Percentiles rank a stretch among this genome's conserved stretches.
phyloP scores from a whole-genome alignment of 2,888 invertebrate genomes.

The Microdon myrmicae region DNA sequence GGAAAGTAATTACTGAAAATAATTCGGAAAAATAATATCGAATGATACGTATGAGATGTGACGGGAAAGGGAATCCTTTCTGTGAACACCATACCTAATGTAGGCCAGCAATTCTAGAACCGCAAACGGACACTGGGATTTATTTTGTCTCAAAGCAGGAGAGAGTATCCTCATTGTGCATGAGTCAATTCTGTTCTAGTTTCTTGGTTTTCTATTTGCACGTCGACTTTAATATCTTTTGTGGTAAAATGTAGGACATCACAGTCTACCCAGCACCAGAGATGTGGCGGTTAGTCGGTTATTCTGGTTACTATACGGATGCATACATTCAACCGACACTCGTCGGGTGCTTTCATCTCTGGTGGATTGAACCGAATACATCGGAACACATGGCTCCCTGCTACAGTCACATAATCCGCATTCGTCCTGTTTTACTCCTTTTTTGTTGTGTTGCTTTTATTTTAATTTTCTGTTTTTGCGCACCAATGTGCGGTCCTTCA shows the following conservation, averaged over 20 bases:
- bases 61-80: too few relatives aligned
- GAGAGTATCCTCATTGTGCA: constrained; percentile 25
- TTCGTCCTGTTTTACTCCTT: constrained; percentile 44
- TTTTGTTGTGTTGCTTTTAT: constrained; percentile 5
- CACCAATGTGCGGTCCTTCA: constrained; percentile 28
- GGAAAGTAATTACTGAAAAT: too few relatives aligned
- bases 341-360: constrained; percentile 37
- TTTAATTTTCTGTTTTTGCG: constrained; percentile 4
- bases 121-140: constrained; percentile 40
- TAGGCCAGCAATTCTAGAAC: constrained; percentile 44
- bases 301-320: constrained; percentile 29
- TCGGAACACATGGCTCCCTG: neutral
- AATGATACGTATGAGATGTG: too few relatives aligned
- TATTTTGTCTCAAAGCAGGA: constrained; percentile 26
- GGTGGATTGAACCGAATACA: constrained; percentile 17
- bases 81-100: constrained; percentile 26
- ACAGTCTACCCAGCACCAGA: constrained; percentile 16
- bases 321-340: constrained; percentile 27
- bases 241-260: constrained; percentile 32
- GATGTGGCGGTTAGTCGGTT: constrained; percentile 21
- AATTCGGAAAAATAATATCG: too few relatives aligned
- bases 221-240: constrained; percentile 42
- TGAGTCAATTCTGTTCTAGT: constrained; percentile 45
- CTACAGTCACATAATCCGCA: constrained; percentile 39
- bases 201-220: constrained; percentile 37